Evolutionary conservation across 2,113 vertebrate genomes (phyloP), one percentile per base, ranked within the genome.

Genomic region (Melanostigma gelatinosum): DNA sequence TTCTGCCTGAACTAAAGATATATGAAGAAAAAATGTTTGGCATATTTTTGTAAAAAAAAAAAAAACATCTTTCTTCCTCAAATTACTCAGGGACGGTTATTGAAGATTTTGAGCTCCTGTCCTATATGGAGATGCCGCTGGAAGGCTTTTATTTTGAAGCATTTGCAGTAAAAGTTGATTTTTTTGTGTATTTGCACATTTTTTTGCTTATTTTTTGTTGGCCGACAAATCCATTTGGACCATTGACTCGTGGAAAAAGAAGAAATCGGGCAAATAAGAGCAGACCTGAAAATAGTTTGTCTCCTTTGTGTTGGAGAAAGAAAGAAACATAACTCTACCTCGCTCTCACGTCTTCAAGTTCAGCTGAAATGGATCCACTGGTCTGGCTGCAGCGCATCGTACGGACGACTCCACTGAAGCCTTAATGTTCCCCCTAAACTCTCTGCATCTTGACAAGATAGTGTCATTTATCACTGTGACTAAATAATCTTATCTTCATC

Each of bases 261-360:
- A 46, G 63, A 61, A 63, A 73, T 67, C 12, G 6, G 52, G 42
- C 70, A 58, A 61, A 73, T 60, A 24, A 1, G 55, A 74, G n/a
- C 55, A 24, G 8, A 72, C 46, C 60, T 40, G 18, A 40, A 60
- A 20, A 62, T 9, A 72, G 76, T 60, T 40, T n/a, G 46, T 29
- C 36, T 72, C 22, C 36, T 60, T 2, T 62, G 50, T 60, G 27
- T 72, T 20, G 2, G 29, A 61, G 29, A 54, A 29, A 62, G 46
- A 42, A 72, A 46, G 13, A 36, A 1, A 6, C 29, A 24, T 67
- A 60, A 70, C 24, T 54, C 20, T 15, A 20, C 36, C 13, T 6
- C 54, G 60, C 27, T 64, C n/a, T 27, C 52, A 32, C 27, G 34
- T 77, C 63, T 82, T 54, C 6, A 12, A 40, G 52, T 83, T 38